Evolutionary conservation across 2,113 vertebrate genomes (phyloP), one percentile per base, ranked within the genome.

Genomic region (Cygnus buccinator): DNA sequence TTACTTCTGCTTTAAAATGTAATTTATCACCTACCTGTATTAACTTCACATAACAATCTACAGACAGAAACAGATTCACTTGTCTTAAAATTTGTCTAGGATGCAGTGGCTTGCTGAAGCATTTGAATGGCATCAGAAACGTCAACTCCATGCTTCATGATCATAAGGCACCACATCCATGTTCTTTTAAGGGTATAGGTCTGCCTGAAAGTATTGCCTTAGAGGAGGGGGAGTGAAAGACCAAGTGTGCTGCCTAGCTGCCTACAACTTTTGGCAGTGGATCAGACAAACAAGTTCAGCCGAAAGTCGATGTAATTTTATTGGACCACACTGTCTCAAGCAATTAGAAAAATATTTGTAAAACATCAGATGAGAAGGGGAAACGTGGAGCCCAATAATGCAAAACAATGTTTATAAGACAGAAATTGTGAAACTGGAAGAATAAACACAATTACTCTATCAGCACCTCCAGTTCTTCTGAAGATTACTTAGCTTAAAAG

Each of bases 321-420:
- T 98, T 98, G 98, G 98, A 98, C 97, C 97, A 98, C 98, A 98
- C 97, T 98, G 98, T 98, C 97, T 98, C 97, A 95, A 97, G 97
- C 98, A 98, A 98, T 98, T 98, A 98, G 98, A 98, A 98, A 98
- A 98, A 98, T 98, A 98, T 98, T 98, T 98, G 98, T 98, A 98
- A 98, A 98, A 97, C 97, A 98, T 98, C 97, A 98, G 97, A 98
- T 97, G 97, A 97, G 96, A 97, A 97, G 94, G 97, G 97, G 95
- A 96, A 98, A 97, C 58, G 74, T 92, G 95, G 96, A 97, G 96
- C 90, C 96, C 96, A 98, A 97, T 98, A 98, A 98, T 96, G 96
- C 96, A 98, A 98, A 97, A 97, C 96, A 95, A 97, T 98, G 96
- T 98, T 98, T 98, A 97, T 96, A 97, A 97, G 94, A 96, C 87